These are phyloP conservation scores for Orthonevra nobilis DNA, from an alignment of 2,888 invertebrate species.

Conservation along the genomic window DNA sequence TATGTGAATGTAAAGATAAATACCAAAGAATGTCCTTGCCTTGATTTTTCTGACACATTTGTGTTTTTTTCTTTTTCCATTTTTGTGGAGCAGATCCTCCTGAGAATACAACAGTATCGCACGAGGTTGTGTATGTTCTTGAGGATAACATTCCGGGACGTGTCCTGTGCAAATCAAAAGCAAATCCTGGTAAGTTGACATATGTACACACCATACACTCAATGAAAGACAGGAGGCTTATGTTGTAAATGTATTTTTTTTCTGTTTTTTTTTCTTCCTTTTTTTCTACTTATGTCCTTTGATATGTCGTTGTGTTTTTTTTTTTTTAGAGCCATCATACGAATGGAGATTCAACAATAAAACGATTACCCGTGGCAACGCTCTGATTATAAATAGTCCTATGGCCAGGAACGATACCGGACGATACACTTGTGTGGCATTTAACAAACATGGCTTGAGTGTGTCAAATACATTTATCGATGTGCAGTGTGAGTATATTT, in stretches of 20 bases:
- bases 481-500: conserved; percentile 87
- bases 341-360: conserved; percentile 79
- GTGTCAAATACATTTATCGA: conserved; percentile 86
- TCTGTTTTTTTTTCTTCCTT: conserved; percentile 13
- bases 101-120: conserved; percentile 89
- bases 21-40: not conserved
- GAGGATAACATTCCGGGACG: conserved; percentile 81
- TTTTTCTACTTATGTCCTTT: too few relatives aligned
- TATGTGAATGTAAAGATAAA: not conserved
- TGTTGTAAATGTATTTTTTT: conserved; percentile 1
- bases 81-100: conserved; percentile 84
- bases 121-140: conserved; percentile 79
- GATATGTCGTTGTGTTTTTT: too few relatives aligned
- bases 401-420: conserved; percentile 87
- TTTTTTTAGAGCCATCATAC: conserved; percentile 76
- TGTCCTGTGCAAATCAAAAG: conserved; percentile 82
- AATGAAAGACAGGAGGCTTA: not conserved
- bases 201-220: not conserved
- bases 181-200: conserved; percentile 80
- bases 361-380: conserved; percentile 77
- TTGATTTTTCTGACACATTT: conserved; percentile 27
- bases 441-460: conserved; percentile 89
- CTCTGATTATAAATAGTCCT: conserved; percentile 84
- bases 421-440: conserved; percentile 88
- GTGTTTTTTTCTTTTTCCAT: conserved; percentile 57